Evolutionary conservation across 1,140 invertebrate genomes (phyloP).

Genomic region (Caerostris extrusa): DNA sequence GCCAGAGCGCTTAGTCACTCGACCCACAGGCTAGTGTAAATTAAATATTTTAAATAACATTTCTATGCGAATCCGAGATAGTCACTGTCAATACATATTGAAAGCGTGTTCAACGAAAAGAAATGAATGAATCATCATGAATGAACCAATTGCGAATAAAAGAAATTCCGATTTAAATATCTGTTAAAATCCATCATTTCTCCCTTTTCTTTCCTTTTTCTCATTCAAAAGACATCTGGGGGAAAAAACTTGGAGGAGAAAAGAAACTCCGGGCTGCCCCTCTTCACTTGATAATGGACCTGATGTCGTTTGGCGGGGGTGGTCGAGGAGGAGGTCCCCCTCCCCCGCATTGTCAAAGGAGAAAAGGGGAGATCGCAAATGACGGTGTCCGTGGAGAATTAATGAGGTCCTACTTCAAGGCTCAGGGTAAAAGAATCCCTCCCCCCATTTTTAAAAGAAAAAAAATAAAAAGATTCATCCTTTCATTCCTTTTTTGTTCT

Average conservation of each 20-base stretch:
- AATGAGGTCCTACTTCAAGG: not conserved
- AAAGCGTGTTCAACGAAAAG: too few species aligned
- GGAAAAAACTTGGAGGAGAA: not conserved
- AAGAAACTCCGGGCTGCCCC: not conserved
- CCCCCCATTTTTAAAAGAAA: not conserved
- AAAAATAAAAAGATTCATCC: not conserved
- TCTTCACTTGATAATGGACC: slow-evolving; percentile 1
- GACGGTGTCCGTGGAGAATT: slow-evolving; percentile 29
- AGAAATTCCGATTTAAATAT: too few species aligned
- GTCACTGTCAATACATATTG: too few species aligned
- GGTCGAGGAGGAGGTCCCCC: too few species aligned
- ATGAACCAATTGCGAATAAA: too few species aligned
- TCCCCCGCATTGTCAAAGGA: not conserved
- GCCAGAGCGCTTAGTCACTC: too few species aligned
- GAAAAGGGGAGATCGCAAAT: not conserved
- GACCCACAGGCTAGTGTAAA: too few species aligned
- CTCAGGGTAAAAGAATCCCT: not conserved
- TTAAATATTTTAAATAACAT: too few species aligned
- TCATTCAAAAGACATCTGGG: not conserved
- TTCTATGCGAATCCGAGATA: too few species aligned
- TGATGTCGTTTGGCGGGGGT: not conserved
- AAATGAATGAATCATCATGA: too few species aligned
- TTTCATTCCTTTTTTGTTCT: not conserved
- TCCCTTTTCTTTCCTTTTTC: not conserved
- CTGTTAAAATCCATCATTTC: not conserved